Conservation (phyloP, 2,888 invertebrate genomes). For the Sussaba pulchella region DNA sequence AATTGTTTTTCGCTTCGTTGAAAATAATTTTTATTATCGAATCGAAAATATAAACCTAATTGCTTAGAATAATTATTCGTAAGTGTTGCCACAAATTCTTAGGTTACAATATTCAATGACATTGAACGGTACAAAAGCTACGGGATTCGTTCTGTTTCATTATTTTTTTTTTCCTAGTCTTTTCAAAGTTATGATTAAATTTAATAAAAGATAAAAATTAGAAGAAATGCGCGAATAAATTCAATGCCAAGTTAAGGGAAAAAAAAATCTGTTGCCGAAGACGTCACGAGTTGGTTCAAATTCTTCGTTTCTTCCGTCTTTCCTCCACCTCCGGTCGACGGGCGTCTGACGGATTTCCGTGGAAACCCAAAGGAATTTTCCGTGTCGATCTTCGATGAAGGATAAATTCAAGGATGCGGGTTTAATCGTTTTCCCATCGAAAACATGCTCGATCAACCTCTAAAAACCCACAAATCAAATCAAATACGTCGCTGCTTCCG, state of each 20-base stretch:
- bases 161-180: constrained; percentile 73
- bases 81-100: constrained; percentile 77
- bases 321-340: not conserved
- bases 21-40: constrained; percentile 82
- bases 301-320: constrained; percentile 15
- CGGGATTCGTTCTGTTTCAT: constrained; percentile 56
- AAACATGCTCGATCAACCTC: constrained; percentile 9
- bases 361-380: not conserved
- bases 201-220: no score
- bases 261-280: constrained; percentile 12
- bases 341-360: no score
- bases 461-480: constrained; percentile 14
- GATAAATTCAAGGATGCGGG: constrained; percentile 16
- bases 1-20: constrained; percentile 73
- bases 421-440: constrained; percentile 18
- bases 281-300: constrained; percentile 22
- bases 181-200: constrained; percentile 80
- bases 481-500: no score
- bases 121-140: constrained; percentile 76
- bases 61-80: constrained; percentile 79
- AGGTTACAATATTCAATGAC: constrained; percentile 77
- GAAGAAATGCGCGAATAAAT: constrained; percentile 51
- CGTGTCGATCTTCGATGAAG: constrained; percentile 2
- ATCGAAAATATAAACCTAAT: constrained; percentile 82
- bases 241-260: constrained; percentile 31